Base-by-base conservation (phyloP, 2,113 vertebrate genomes). In the Cynopterus brachyotis region DNA sequence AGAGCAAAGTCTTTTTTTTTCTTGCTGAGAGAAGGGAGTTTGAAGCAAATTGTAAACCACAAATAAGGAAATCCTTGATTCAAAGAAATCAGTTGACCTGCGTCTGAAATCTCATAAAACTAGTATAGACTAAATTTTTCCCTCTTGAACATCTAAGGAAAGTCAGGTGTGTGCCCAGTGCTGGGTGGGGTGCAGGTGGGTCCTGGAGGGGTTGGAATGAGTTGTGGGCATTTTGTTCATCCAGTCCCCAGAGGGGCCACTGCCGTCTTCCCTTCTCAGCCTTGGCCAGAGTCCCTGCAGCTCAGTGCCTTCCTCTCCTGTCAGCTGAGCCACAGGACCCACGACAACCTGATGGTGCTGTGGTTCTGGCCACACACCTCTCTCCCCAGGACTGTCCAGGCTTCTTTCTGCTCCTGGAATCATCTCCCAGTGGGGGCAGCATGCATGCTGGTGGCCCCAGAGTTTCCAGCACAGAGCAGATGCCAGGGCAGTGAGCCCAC, bases 381-480 rank as follows among this genome's bases (percentile, higher is more conserved):
- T 1, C 28, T 2, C 3, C 9, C 90, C 76, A 40, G 94, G 95
- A 76, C 45, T 0, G 9, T n/a, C 47, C 22, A 0, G 37, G 0
- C 10, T 4, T 11, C 40, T 35, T 76, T 50, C 50, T 40, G 67
- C 94, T 11, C 15, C 67, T 89, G 87, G 89, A 64, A 45, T 50
- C 5, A 6, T 64, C 86, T 91, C 64, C 35, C 35, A 69, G 0
- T 1, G 12, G 26, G 67, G 87, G 95, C 97, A 96, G 97, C 47
- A 57, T 42, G 80, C 47, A 35, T 6, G 2, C 70, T 37, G 16
- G 37, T 30, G 15, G 8, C 59, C 28, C 42, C 53, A 19, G 83
- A 11, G 72, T 73, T 12, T 15, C 12, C 0, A 67, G 91, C 92
- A 81, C 97, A 97, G 96, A 94, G 97, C 97, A 42, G 60, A 45